Base-by-base conservation (phyloP, 2,888 invertebrate genomes). In the Muschampia plurimacula region DNA sequence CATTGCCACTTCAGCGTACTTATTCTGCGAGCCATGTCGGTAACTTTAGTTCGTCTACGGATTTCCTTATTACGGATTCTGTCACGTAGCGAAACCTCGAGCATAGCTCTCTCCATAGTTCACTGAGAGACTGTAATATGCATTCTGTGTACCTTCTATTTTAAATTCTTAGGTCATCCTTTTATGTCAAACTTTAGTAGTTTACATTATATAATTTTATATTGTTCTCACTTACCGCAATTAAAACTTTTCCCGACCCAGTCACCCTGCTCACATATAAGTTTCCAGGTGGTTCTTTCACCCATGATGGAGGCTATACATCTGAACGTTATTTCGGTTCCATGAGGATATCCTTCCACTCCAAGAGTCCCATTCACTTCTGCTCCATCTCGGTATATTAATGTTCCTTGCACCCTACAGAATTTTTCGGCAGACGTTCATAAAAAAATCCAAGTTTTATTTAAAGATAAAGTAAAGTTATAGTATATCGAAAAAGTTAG, bases 191-290 rank as follows among this genome's bases (percentile, higher is more conserved):
- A 39, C 7, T 4, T 39, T 39, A 39, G 7, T 39, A 6, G 4
- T 7, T 62, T 28, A n/a, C n/a, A n/a, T n/a, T n/a, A 39, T 41
- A 15, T 13, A 55, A 13, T n/a, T 39, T 2, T 0, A 9, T 5
- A 60, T 4, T 36, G 10, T 6, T 44, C 32, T 49, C 2, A 84
- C 95, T 91, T 87, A 97, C 97, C 97, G 86, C 97, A 97, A 80
- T 96, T 96, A 74, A 97, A 96, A 67, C 97, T 96, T 81, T 97
- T 95, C 32, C 97, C 98, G 74, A 97, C 96, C 98, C 98, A 98
- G 78, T 95, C 96, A 0, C 98, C 98, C 80, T 97, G 97, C 83
- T 97, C 97, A 81, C 98, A 98, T 72, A 97, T 96, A 36, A 98
- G 96, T 79, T 97, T 97, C 98, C 98, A 98, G 0, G 97, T 97